Conservation (phyloP, 2,797 vertebrate genomes). For the Anguilla anguilla region DNA sequence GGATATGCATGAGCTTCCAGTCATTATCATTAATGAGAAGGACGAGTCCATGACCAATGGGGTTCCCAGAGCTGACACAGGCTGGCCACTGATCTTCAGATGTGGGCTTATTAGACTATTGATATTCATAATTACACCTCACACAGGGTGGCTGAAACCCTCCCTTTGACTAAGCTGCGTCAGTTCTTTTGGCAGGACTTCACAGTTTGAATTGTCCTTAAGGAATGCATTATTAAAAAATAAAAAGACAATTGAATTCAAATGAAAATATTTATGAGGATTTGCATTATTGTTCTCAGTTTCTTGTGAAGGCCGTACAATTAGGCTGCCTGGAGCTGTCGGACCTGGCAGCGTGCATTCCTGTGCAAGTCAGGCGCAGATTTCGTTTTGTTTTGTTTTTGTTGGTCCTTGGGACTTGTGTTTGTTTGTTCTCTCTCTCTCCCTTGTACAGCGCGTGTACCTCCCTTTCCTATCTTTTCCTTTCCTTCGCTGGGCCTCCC, state of each 20-base stretch:
- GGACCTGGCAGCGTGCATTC: background rate
- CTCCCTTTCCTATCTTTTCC: background rate
- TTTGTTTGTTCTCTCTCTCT: background rate
- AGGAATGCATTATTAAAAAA: no score
- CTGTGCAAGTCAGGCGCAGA: background rate
- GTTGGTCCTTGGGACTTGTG: background rate
- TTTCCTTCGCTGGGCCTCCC: background rate
- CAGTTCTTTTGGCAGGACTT: no score
- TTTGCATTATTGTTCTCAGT: background rate
- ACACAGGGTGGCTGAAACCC: no score
- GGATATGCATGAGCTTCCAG: constrained; percentile 24
- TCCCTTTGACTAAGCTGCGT: no score
- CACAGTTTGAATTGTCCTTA: no score
- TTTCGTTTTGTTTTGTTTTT: background rate
- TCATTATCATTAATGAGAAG: background rate
- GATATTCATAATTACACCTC: no score
- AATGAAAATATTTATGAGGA: background rate
- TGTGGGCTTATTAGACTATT: background rate
- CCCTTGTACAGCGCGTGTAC: background rate
- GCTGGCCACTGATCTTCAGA: background rate
- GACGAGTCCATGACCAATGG: constrained; percentile 29
- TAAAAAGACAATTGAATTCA: background rate
- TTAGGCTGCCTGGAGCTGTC: background rate
- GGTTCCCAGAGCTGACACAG: background rate
- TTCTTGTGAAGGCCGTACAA: background rate